Base-by-base conservation (phyloP, 2,797 vertebrate genomes). In the Tapirus indicus region DNA sequence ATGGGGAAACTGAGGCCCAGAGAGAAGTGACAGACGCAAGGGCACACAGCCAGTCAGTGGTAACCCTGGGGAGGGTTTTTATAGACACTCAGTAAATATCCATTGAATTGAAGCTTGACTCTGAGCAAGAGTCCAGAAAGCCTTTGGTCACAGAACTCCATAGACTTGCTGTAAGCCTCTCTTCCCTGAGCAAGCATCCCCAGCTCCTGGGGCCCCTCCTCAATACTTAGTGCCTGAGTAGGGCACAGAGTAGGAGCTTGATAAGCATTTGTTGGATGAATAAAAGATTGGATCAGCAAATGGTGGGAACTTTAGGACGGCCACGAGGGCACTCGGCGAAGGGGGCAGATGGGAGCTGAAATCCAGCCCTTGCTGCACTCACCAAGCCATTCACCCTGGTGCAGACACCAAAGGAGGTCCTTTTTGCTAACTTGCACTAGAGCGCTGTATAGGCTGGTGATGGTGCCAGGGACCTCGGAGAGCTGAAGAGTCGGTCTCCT, bases 351-450 rank as follows among this genome's bases (percentile, higher is more conserved):
- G 27, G 47, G 79, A 84, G 47, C 62, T 23, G 13, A 95, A 88
- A 80, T 83, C 18, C 5, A 74, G 49, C n/a, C 29, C n/a, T 41
- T 9, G 8, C 7, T 85, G 23, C 5, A 14, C 1, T 82, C 41
- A 21, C 41, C 1, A 32, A 88, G 27, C 18, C 41, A 27, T 23
- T 52, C 32, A 14, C 23, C 80, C 12, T 38, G 29, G 25, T 90
- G 44, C 49, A 86, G 64, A 35, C 0, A 9, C 44, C 86, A 44
- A 87, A 89, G 41, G 3, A 44, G 17, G 69, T 23, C 6, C 8
- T 68, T 71, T 90, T 83, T 68, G 56, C 58, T 80, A 79, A 60
- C 7, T 95, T 92, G 38, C 62, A 88, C 69, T 72, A 71, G n/a
- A 80, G 84, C 14, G 16, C 21, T 58, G 11, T 88, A 29, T 69